These are phyloP conservation scores for Paedocypris sp. DNA, from an alignment of 2,113 vertebrate species.

Conservation along the genomic window DNA sequence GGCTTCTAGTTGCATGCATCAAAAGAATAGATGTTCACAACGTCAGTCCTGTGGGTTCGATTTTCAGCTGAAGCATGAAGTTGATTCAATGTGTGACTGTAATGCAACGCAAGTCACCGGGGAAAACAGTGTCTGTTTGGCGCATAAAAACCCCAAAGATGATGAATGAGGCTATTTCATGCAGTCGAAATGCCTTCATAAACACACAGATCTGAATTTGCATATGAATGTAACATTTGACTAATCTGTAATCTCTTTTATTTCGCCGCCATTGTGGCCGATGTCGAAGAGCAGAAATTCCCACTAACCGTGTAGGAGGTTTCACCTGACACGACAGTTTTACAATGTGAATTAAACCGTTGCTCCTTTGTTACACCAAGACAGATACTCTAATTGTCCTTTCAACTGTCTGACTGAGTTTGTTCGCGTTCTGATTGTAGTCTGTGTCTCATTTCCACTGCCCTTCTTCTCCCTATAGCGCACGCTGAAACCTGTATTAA, in stretches of 20 bases:
- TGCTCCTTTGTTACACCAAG: conserved; percentile 16
- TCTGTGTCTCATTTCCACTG: conserved; percentile 21
- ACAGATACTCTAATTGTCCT: conserved; percentile 20
- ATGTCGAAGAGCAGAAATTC: conserved; percentile 10
- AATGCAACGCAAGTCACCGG: neutral
- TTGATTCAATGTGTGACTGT: no score
- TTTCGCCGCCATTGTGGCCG: neutral
- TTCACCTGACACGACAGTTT: neutral
- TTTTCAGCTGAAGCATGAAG: no score
- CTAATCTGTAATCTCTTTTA: conserved; percentile 7
- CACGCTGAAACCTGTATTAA: conserved; percentile 42
- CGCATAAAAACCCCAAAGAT: no score
- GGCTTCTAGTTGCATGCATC: no score
- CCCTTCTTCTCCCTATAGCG: conserved; percentile 20
- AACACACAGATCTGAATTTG: neutral
- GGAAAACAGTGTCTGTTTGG: neutral
- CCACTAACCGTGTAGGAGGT: neutral
- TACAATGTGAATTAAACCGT: conserved; percentile 6
- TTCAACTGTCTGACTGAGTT: conserved; percentile 15
- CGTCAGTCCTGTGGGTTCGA: no score
- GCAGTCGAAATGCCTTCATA: neutral
- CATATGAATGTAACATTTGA: neutral
- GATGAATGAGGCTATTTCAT: neutral
- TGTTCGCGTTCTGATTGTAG: conserved; percentile 13
- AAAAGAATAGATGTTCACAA: no score